Base-by-base conservation (phyloP, 2,797 vertebrate species). In the Sebastes goodei region DNA sequence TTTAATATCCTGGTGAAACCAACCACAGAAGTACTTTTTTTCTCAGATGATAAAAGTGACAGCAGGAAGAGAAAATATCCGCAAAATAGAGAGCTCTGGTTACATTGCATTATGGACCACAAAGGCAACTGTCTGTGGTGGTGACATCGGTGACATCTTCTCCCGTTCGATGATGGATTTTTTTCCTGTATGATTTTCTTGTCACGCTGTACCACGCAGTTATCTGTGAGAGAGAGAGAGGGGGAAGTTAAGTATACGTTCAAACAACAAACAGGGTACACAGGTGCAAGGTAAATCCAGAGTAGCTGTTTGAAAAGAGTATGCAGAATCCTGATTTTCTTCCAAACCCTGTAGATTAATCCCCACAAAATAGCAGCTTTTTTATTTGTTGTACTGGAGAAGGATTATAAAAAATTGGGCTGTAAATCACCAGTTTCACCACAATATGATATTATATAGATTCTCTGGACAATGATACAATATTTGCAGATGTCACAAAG, bases 1-100 rank as follows among this genome's bases (percentile, higher is more conserved):
- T 77, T 74, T 61, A 78, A 74, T 64, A 78, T 84, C 27, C 35
- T 2, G 35, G 65, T 80, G 61, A 74, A 88, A 70, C 57, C 68
- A 74, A 35, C 25, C 1, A n/a, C 71, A 25, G 42, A 3, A 8
- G 57, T 25, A 0, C 6, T 62, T 66, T 68, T 68, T 35, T 21
- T 7, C 56, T 46, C 75, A 53, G 12, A 61, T 42, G 53, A 57
- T 81, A 71, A 64, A 64, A 63, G 55, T 29, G 32, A 69, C 62
- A 67, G 52, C 52, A n/a, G 57, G 38, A 62, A 55, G 57, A 52
- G 27, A 30, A 66, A 38, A 2, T 2, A 42, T 32, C 14, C 42
- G 35, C 56, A 20, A 74, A 85, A 66, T 10, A 21, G 64, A 70
- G 33, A 71, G 20, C 20, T 67, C 35, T 57, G 12, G 25, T 79